Conservation (phyloP, 2,888 invertebrate genomes). For the Cecidostiba fungosa region DNA sequence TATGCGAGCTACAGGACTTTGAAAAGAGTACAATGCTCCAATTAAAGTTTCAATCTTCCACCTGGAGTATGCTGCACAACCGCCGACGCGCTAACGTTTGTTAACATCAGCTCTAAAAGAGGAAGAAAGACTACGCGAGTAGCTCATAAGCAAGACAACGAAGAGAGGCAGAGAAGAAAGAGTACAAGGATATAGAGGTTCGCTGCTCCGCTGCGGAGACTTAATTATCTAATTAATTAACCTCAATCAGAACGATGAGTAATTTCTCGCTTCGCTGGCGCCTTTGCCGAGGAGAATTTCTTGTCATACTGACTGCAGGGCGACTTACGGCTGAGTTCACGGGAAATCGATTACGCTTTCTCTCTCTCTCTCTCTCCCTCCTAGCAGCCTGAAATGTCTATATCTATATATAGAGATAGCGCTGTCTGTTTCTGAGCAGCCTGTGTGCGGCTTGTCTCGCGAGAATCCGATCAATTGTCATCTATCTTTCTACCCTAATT, state of each 20-base stretch:
- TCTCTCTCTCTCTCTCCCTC: constrained; percentile 24
- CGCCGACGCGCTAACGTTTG: constrained; percentile 2
- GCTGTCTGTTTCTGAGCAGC: constrained; percentile 67
- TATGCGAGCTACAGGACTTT: background rate
- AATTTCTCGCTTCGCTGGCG: constrained; percentile 80
- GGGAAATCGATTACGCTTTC: constrained; percentile 78
- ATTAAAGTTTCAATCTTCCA: constrained; percentile 1
- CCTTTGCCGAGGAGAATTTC: constrained; percentile 78
- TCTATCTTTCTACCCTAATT: constrained; percentile 48
- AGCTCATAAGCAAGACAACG: background rate
- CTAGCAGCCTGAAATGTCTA: background rate
- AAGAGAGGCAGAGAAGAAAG: constrained; percentile 26
- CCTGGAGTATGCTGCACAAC: background rate
- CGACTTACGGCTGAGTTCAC: constrained; percentile 79
- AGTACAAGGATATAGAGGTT: constrained; percentile 64
- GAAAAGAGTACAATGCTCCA: background rate
- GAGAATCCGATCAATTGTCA: constrained; percentile 59
- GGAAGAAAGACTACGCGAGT: constrained; percentile 31
- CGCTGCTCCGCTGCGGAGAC: constrained; percentile 71
- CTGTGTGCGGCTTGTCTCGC: constrained; percentile 29
- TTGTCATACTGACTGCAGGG: constrained; percentile 78
- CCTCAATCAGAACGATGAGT: constrained; percentile 81
- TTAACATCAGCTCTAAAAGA: background rate
- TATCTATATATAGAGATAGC: background rate
- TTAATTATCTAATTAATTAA: constrained; percentile 81